phyloP scores from a whole-genome alignment of 2,797 vertebrate species.

The Galago senegalensis region DNA sequence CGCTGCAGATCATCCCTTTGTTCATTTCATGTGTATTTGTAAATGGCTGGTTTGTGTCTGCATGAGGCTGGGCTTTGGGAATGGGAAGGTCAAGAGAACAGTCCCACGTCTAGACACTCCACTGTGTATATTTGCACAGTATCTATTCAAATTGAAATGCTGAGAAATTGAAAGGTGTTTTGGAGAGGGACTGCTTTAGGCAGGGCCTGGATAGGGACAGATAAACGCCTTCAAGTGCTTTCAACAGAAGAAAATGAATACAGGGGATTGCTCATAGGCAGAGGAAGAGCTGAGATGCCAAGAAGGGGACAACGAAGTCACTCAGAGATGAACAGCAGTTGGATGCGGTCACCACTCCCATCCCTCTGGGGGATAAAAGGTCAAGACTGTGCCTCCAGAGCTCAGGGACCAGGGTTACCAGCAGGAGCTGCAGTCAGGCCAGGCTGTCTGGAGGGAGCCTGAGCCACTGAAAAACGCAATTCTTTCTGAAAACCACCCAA shows the following conservation, averaged over 20 bases:
- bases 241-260: not conserved
- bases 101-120: accelerated
- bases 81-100: not conserved
- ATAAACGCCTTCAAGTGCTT: not conserved
- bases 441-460: not conserved
- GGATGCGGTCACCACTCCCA: accelerated
- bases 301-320: not conserved
- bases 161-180: not conserved
- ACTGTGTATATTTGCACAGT: not conserved
- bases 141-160: not conserved
- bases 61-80: not conserved
- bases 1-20: not conserved
- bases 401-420: not conserved
- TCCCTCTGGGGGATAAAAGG: not conserved
- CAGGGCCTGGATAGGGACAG: not conserved
- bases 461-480: not conserved
- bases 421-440: not conserved
- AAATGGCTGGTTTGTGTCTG: accelerated
- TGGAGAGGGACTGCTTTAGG: not conserved
- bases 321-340: not conserved
- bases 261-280: not conserved
- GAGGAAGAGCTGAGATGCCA: not conserved
- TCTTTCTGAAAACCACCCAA: not conserved
- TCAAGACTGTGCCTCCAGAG: not conserved
- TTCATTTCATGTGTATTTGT: not conserved